Conservation (phyloP, 2,888 invertebrate genomes). For the Drosophila diplacantha region DNA sequence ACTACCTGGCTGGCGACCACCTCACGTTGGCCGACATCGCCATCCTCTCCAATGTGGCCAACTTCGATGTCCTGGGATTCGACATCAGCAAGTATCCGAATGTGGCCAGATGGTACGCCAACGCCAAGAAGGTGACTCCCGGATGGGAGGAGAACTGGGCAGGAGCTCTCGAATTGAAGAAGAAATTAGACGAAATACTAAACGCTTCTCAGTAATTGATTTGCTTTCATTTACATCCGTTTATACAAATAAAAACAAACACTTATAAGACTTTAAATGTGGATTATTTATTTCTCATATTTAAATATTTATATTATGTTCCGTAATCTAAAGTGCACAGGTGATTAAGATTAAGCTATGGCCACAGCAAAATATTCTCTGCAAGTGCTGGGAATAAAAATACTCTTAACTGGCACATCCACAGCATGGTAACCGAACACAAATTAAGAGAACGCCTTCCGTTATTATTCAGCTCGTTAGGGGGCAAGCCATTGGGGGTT, state of each 20-base stretch:
- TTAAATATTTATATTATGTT: not conserved
- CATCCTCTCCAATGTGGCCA: slow-evolving; percentile 79
- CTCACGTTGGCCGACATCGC: slow-evolving; percentile 88
- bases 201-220: not conserved
- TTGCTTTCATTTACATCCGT: not conserved
- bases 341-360: not conserved
- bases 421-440: not conserved
- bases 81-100: slow-evolving; percentile 37
- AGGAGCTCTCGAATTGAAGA: slow-evolving; percentile 78
- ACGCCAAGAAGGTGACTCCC: slow-evolving; percentile 81
- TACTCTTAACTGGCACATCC: slow-evolving; percentile 1
- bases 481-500: not conserved
- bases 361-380: not conserved
- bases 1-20: slow-evolving; percentile 82
- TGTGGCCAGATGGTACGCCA: slow-evolving; percentile 75
- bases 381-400: not conserved
- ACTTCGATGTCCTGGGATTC: slow-evolving; percentile 27
- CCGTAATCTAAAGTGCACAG: not conserved
- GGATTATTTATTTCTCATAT: not conserved
- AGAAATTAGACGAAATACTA: slow-evolving; percentile 56
- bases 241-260: not conserved
- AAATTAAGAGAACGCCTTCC: slow-evolving; percentile 1
- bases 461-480: not conserved
- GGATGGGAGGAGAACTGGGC: slow-evolving; percentile 79
- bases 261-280: not conserved